A percentile compares a stretch with the other conserved stretches of the same genome.
Evolutionary conservation across 2,888 invertebrate genomes (phyloP).

Genomic region (Sphaerophoria taeniata): DNA sequence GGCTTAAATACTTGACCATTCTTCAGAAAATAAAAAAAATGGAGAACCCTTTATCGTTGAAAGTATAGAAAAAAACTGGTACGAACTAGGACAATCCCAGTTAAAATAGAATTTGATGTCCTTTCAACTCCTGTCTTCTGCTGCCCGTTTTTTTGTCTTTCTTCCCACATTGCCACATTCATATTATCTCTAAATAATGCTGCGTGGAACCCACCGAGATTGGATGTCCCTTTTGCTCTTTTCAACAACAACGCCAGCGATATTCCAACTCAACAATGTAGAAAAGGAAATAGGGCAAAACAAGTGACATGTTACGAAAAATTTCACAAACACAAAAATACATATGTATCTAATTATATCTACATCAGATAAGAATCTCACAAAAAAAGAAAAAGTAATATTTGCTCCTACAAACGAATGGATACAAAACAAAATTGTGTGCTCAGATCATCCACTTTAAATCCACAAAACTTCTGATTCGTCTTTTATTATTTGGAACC

Average conservation of each 20-base stretch:
- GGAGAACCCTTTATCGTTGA: no score
- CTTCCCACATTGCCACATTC: no score
- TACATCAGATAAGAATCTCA: background rate
- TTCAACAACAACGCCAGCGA: background rate
- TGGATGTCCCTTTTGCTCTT: conserved; percentile 2
- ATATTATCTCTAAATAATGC: no score
- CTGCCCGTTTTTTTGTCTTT: no score
- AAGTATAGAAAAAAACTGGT: no score
- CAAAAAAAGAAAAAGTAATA: background rate
- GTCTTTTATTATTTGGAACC: conserved; percentile 69
- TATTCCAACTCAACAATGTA: conserved; percentile 16
- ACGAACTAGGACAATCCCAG: no score
- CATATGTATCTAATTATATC: background rate
- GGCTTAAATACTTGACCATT: no score
- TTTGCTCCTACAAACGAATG: conserved; percentile 5
- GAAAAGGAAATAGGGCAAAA: conserved; percentile 66
- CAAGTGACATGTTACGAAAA: conserved; percentile 59
- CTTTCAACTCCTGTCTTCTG: no score
- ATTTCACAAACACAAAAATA: conserved; percentile 53
- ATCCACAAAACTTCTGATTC: conserved; percentile 56
- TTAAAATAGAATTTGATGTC: no score
- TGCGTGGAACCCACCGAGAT: no score
- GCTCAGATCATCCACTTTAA: conserved; percentile 53
- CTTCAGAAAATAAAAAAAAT: no score
- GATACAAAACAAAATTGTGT: conserved; percentile 43